Conservation (phyloP, 2,797 vertebrate species). For the Sebastes iracundus region DNA sequence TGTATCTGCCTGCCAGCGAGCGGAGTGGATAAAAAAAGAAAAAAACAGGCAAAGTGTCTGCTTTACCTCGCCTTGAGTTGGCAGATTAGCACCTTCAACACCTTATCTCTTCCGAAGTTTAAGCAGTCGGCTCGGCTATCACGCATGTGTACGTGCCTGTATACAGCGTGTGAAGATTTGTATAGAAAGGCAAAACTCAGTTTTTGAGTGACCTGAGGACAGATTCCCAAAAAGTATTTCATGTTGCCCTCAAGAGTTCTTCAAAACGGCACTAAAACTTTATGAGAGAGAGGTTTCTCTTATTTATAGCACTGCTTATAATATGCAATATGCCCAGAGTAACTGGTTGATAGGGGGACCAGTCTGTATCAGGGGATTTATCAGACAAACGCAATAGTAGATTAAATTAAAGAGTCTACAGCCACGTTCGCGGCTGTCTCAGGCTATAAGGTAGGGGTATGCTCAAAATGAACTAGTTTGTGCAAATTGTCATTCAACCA, state of each 20-base stretch:
- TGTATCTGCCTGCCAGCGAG: conserved; percentile 56
- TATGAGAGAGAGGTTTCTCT: not conserved
- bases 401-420: too few species aligned
- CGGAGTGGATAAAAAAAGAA: conserved; percentile 1
- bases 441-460: not conserved
- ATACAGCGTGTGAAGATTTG: not conserved
- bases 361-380: not conserved
- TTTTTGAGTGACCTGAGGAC: conserved; percentile 21
- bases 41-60: conserved; percentile 18
- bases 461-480: not conserved
- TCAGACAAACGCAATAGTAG: not conserved
- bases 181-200: not conserved
- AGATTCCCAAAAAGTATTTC: not conserved
- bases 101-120: conserved; percentile 48
- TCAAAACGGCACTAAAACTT: conserved; percentile 1
- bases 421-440: not conserved
- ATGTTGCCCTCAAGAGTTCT: conserved; percentile 5
- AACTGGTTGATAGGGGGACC: not conserved
- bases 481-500: not conserved
- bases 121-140: conserved; percentile 31
- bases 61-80: conserved; percentile 53
- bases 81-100: conserved; percentile 54
- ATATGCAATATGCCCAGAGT: not conserved
- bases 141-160: conserved; percentile 1
- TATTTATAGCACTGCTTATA: not conserved